Evolutionary conservation across 2,888 invertebrate genomes (phyloP).

Genomic region (Pinctada fucata): DNA sequence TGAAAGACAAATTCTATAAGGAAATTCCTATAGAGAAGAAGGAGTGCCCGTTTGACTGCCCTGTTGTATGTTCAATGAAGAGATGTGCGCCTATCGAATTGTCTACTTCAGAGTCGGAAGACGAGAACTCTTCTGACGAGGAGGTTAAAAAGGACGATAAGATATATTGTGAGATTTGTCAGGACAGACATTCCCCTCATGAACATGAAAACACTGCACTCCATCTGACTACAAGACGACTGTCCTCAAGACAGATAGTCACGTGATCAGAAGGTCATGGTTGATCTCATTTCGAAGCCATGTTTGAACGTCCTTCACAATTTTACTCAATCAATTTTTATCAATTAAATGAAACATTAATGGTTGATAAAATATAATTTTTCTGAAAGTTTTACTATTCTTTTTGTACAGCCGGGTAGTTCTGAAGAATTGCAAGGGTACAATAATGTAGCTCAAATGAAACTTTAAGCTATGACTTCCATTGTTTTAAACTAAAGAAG

Average conservation of each 20-base stretch:
- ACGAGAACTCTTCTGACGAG: slow-evolving; percentile 19
- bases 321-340: too few relatives aligned
- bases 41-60: slow-evolving; percentile 71
- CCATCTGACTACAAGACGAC: background rate
- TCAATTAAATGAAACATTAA: too few relatives aligned
- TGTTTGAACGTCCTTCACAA: too few relatives aligned
- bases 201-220: background rate
- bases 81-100: slow-evolving; percentile 69
- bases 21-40: slow-evolving; percentile 50
- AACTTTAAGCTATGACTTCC: too few relatives aligned
- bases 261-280: too few relatives aligned
- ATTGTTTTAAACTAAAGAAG: too few relatives aligned
- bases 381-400: too few relatives aligned
- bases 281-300: too few relatives aligned
- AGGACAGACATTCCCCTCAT: slow-evolving; percentile 1
- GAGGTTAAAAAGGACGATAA: slow-evolving; percentile 4
- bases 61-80: slow-evolving; percentile 54
- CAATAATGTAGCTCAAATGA: too few relatives aligned
- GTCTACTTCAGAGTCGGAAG: slow-evolving; percentile 60
- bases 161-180: slow-evolving; percentile 3
- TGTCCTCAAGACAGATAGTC: background rate
- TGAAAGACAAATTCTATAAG: slow-evolving; percentile 60
- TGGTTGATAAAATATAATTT: too few relatives aligned
- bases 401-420: too few relatives aligned
- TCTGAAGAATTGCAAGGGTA: too few relatives aligned